Percentiles rank a stretch among this genome's conserved stretches.
Conservation (phyloP, 2,888 invertebrate species). For the Lepidonotus clava region DNA sequence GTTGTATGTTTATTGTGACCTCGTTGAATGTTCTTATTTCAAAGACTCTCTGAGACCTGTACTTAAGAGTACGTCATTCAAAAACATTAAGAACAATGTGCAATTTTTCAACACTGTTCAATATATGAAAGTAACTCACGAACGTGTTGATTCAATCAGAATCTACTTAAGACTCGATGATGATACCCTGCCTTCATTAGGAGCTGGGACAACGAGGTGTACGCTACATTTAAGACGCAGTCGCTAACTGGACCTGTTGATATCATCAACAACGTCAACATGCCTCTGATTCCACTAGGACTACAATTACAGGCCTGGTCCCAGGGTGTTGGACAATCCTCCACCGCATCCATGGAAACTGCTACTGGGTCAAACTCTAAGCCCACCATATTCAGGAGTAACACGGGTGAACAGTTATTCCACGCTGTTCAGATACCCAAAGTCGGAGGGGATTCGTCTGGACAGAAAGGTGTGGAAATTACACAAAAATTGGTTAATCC, state of each 20-base stretch:
- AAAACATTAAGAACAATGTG: background rate
- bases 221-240: background rate
- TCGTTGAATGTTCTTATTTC: background rate
- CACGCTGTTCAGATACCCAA: background rate
- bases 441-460: too few species aligned
- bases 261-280: background rate
- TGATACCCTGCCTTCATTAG: background rate
- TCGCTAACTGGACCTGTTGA: background rate
- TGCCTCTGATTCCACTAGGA: background rate
- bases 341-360: background rate
- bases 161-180: background rate
- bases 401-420: background rate
- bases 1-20: background rate
- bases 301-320: background rate
- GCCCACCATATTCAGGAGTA: background rate
- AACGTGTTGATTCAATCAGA: background rate
- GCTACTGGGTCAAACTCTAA: too few species aligned
- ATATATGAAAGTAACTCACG: background rate
- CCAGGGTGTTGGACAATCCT: background rate
- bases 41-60: background rate
- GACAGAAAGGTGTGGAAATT: background rate
- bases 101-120: background rate
- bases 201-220: background rate
- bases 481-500: background rate
- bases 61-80: background rate